A percentile compares a stretch with the other conserved stretches of the same genome.
Conservation (phyloP, 2,113 vertebrate genomes). For the Proteles cristata region DNA sequence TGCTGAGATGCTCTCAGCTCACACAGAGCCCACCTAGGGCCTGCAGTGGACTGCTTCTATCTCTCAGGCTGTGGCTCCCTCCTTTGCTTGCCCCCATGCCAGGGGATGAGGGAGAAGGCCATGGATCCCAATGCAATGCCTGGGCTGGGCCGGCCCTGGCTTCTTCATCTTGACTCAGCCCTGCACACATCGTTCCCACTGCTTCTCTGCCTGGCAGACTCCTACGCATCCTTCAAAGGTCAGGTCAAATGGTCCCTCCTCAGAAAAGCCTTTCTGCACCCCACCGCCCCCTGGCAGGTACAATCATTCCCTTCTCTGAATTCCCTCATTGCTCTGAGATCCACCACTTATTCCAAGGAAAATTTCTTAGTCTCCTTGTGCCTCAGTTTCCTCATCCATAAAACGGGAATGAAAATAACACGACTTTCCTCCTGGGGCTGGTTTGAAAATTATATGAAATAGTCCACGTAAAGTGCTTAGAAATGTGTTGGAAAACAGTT, state of each 20-base stretch:
- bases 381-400: background rate
- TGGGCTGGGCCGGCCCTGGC: background rate
- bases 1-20: background rate
- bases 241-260: background rate
- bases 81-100: background rate
- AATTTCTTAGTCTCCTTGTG: background rate
- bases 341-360: background rate
- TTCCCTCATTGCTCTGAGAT: background rate
- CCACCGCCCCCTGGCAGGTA: background rate
- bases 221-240: background rate
- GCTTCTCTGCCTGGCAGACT: background rate
- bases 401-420: background rate
- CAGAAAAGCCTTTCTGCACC: background rate
- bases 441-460: background rate
- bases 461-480: rapidly evolving
- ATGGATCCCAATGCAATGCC: background rate
- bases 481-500: background rate
- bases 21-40: rapidly evolving
- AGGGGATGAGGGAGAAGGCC: background rate
- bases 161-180: background rate
- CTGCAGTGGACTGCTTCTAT: background rate
- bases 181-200: rapidly evolving
- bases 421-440: background rate
- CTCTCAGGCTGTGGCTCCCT: background rate
- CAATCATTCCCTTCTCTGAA: background rate